Evolutionary conservation across 35 echinoderm and acorn worm genomes (phyloP).

Genomic region (Heliocidaris tuberculata): DNA sequence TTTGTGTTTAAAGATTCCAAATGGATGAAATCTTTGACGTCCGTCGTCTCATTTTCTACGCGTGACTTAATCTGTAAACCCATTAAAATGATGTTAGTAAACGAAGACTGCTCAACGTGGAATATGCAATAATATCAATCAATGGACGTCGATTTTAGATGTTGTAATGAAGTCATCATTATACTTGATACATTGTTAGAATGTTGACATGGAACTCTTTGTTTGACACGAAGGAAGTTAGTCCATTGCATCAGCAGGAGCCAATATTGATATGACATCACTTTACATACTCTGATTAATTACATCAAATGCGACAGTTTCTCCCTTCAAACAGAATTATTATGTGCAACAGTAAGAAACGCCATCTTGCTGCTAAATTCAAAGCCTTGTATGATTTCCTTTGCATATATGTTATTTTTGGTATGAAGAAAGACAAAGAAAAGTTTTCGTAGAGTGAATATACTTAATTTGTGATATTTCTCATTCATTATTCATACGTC

Average conservation of each 20-base stretch:
- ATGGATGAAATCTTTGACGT: not conserved
- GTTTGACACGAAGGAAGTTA: too few relatives aligned
- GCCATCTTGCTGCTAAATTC: too few relatives aligned
- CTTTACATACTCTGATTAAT: not conserved
- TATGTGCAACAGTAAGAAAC: too few relatives aligned
- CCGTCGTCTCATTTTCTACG: not conserved
- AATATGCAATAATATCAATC: constrained; percentile 3
- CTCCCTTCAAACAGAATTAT: not conserved
- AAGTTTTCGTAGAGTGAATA: too few relatives aligned
- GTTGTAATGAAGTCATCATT: not conserved
- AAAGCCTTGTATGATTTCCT: too few relatives aligned
- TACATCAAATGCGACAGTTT: not conserved
- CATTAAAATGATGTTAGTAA: not conserved
- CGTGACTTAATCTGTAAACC: not conserved
- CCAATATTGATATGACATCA: not conserved
- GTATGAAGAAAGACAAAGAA: too few relatives aligned
- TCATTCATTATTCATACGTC: too few relatives aligned
- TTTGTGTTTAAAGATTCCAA: not conserved
- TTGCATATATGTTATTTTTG: too few relatives aligned
- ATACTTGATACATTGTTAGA: not conserved
- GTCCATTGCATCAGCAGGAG: too few relatives aligned
- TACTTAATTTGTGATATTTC: too few relatives aligned
- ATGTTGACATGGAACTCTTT: not conserved
- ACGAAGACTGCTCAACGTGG: not conserved
- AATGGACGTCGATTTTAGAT: not conserved